Evolutionary conservation across 2,113 vertebrate species (phyloP), one percentile per base, ranked within the genome.

Genomic region (Gobiocypris rarus): DNA sequence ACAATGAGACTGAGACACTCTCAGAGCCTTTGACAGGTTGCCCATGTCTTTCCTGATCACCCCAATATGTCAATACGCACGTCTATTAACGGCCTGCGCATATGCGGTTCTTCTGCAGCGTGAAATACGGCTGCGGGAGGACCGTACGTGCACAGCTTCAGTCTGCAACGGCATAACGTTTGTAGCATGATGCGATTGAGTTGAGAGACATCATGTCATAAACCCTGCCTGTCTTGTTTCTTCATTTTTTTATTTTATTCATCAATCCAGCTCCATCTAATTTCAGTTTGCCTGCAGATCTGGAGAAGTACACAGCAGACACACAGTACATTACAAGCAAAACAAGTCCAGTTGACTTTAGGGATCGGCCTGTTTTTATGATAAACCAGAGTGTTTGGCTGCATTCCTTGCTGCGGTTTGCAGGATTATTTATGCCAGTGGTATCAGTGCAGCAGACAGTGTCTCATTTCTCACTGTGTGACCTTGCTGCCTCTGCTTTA

Each of bases 1-100:
- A 97, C 90, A 98, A 94, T 97, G 96, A 97, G 93, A 98, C 94
- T 95, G 96, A 98, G 83, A 95, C 96, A 90, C 94, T 95, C 93
- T 93, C 97, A 84, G 91, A 97, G 95, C 91, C 94, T 92, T 92
- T 95, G 91, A 92, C 98, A 99, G 98, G 97, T 99, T 95, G 95
- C 96, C 94, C 92, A 93, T 93, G 71, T 94, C 92, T 94, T 93
- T 92, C 94, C 93, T 94, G 89, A 90, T 87, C 41, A 14, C 71
- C 22, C 75, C 45, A 81, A 73, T 77, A 59, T 50, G 11, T 85
- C 56, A 45, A 78, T 76, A 31, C 73, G 83, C 84, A 84, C 76
- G 77, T 83, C 70, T 69, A 48, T 65, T 70, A 87, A 84, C 70
- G 65, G 48, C 54, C 38, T 34, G 43, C 52, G 13, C 43, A 24